Evolutionary conservation across 2,797 vertebrate genomes (phyloP).

Genomic region (Myotis myotis): DNA sequence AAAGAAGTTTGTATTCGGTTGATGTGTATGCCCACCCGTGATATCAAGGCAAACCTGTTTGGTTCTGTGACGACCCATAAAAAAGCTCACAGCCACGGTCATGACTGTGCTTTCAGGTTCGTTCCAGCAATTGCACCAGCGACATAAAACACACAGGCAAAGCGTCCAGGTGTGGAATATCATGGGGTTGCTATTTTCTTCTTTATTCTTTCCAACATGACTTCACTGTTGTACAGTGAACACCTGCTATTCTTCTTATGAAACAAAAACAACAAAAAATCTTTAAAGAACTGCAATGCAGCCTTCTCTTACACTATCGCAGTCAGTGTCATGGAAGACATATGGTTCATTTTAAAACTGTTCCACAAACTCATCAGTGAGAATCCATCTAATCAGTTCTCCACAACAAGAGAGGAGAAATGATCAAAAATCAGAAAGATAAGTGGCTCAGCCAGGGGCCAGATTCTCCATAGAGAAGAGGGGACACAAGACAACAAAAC

Average conservation of each 20-base stretch:
- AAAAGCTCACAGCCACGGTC: background rate
- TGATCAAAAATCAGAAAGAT: background rate
- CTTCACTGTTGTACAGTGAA: background rate
- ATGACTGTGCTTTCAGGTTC: background rate
- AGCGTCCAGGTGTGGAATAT: background rate
- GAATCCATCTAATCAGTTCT: background rate
- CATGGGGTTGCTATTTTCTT: background rate
- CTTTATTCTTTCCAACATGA: background rate
- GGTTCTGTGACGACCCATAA: background rate
- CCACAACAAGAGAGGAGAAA: background rate
- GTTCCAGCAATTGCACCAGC: background rate
- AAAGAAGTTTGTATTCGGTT: background rate
- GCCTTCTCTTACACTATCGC: background rate
- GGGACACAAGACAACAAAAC: background rate
- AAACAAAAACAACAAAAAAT: background rate
- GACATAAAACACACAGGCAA: background rate
- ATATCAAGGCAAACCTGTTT: background rate
- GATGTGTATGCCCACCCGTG: background rate
- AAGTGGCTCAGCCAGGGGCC: background rate
- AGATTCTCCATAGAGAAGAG: background rate
- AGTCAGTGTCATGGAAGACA: background rate
- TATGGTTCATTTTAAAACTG: background rate
- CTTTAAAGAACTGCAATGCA: background rate
- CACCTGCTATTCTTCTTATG: background rate
- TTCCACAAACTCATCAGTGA: background rate